Evolutionary conservation across 2,797 vertebrate species (phyloP).

Genomic region (Anomalospiza imberbis): DNA sequence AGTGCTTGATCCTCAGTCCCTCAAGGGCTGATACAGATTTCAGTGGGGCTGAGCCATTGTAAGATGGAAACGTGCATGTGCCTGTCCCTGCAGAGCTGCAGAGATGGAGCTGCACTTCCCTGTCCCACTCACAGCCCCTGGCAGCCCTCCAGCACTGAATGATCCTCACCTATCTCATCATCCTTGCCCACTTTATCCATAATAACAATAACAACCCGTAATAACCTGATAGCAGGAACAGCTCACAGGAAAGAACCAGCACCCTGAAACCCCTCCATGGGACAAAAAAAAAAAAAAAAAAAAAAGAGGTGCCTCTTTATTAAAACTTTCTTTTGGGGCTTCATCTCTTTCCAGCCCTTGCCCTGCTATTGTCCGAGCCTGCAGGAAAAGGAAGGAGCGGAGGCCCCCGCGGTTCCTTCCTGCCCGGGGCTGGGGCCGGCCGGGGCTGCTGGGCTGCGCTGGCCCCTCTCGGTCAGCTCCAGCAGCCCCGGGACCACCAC

Average conservation of each 20-base stretch:
- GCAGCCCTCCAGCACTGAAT: background rate
- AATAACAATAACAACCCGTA: background rate
- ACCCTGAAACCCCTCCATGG: accelerated
- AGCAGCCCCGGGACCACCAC: background rate
- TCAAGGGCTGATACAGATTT: background rate
- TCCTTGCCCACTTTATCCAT: background rate
- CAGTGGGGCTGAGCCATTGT: accelerated
- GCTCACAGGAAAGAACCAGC: background rate
- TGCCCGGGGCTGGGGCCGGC: background rate
- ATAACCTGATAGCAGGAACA: background rate
- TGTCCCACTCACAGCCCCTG: background rate
- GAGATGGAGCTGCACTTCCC: background rate
- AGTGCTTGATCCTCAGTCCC: background rate
- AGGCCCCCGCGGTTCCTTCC: background rate
- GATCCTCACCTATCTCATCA: background rate
- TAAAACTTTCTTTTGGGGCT: background rate
- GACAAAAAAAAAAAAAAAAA: background rate
- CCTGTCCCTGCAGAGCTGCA: background rate
- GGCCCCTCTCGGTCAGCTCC: background rate
- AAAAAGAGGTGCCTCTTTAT: too few relatives aligned
- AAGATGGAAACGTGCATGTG: accelerated
- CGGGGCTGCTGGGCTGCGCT: background rate
- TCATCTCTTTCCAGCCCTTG: background rate
- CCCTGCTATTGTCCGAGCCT: background rate
- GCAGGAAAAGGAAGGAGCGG: constrained; percentile 12